Evolutionary conservation across 2,113 vertebrate genomes (phyloP).

Genomic region (Triplophysa tibetana): DNA sequence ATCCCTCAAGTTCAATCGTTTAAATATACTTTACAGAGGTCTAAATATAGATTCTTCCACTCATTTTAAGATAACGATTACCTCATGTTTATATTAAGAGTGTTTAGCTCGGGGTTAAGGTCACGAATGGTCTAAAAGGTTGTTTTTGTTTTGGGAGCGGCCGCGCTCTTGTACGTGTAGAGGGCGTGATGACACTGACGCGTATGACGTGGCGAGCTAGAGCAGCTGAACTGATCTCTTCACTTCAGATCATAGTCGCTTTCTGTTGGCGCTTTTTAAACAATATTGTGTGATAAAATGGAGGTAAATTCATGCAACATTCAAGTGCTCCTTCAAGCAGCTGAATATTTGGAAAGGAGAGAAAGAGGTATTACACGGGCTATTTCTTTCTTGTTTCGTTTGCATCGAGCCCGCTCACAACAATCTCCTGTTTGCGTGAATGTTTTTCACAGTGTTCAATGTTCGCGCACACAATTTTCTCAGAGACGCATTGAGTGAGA

Average conservation of each 20-base stretch:
- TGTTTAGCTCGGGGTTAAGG: background rate
- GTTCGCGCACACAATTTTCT: background rate
- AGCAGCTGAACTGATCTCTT: slow-evolving; percentile 38
- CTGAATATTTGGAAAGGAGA: slow-evolving; percentile 87
- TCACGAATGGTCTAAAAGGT: background rate
- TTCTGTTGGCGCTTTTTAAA: slow-evolving; percentile 1
- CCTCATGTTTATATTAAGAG: background rate
- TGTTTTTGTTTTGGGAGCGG: slow-evolving; percentile 32
- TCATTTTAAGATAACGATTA: background rate
- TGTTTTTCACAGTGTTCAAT: background rate
- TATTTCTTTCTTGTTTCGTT: slow-evolving; percentile 28
- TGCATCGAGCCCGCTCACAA: slow-evolving; percentile 4
- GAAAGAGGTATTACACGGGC: slow-evolving; percentile 74
- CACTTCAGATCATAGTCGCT: slow-evolving; percentile 30
- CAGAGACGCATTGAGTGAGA: background rate
- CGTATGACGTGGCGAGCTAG: slow-evolving; percentile 41
- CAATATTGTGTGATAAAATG: slow-evolving; percentile 67
- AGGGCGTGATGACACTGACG: slow-evolving; percentile 51
- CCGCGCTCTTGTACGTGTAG: background rate
- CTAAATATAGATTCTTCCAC: too few relatives aligned
- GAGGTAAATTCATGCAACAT: slow-evolving; percentile 82
- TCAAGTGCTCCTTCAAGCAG: slow-evolving; percentile 89
- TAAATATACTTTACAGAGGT: background rate
- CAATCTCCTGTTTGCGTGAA: slow-evolving; percentile 2
- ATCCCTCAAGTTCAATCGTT: background rate